A percentile compares a stretch with the other conserved stretches of the same genome.
Conservation (phyloP, 2,888 invertebrate species). For the Meghimatium bilineatum region DNA sequence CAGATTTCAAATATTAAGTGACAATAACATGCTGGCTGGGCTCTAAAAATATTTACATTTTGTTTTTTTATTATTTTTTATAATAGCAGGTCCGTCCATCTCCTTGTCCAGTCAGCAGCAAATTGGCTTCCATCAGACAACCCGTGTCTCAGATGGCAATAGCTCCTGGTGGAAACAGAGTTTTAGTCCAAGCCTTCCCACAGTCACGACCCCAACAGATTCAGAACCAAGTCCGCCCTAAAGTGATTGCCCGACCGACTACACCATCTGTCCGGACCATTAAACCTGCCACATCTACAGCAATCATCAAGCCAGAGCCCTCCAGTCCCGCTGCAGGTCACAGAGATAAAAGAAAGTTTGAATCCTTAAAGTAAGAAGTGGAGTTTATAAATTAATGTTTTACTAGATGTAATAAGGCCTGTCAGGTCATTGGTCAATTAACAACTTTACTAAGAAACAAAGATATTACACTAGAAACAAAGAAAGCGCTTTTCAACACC, state of each 20-base stretch:
- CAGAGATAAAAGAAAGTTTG: slow-evolving; percentile 72
- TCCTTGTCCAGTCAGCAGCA: slow-evolving; percentile 46
- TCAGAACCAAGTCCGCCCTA: slow-evolving; percentile 30
- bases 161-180: slow-evolving; percentile 47
- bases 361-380: slow-evolving; percentile 69
- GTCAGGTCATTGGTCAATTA: too few species aligned
- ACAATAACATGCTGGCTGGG: too few species aligned
- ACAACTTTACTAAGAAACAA: too few species aligned
- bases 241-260: slow-evolving; percentile 26
- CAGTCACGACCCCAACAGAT: slow-evolving; percentile 15
- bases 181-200: slow-evolving; percentile 44
- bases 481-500: too few species aligned
- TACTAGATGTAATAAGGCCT: too few species aligned
- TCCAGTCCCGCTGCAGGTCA: slow-evolving; percentile 51
- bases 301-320: slow-evolving; percentile 46
- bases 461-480: too few species aligned
- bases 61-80: background rate
- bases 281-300: slow-evolving; percentile 51
- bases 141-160: slow-evolving; percentile 43
- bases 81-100: slow-evolving; percentile 31
- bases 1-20: too few species aligned
- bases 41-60: background rate
- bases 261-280: slow-evolving; percentile 23
- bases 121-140: slow-evolving; percentile 39
- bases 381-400: too few species aligned